These are phyloP conservation scores for Serripes groenlandicus DNA, from an alignment of 2,888 invertebrate species.

Conservation along the genomic window DNA sequence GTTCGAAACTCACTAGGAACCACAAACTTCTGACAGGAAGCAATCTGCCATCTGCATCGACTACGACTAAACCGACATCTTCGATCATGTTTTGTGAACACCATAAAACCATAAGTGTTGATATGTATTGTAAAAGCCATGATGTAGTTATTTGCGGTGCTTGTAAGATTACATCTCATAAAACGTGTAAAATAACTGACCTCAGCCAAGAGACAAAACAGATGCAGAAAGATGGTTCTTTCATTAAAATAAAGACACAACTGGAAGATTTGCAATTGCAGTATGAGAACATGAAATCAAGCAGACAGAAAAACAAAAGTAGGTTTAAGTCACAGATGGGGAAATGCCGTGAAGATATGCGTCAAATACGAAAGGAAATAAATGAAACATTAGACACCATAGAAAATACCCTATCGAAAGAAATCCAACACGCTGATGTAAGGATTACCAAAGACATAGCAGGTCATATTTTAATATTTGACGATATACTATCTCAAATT, in stretches of 20 bases:
- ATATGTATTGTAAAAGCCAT: not conserved
- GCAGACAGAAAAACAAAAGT: not conserved
- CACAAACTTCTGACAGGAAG: conserved; percentile 1
- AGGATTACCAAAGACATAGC: not conserved
- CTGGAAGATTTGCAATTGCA: not conserved
- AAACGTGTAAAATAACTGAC: not conserved
- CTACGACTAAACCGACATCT: not conserved
- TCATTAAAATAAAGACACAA: not conserved
- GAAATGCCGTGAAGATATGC: not conserved
- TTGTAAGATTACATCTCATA: not conserved
- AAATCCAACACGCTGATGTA: not conserved
- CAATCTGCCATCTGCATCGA: not conserved
- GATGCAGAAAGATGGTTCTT: not conserved
- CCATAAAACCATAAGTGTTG: not conserved
- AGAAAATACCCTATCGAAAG: not conserved
- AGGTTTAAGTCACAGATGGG: not conserved
- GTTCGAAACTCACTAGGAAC: not conserved
- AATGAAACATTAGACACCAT: not conserved
- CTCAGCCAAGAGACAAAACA: not conserved
- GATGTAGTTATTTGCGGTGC: not conserved
- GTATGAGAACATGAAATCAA: not conserved
- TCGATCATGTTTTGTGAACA: not conserved
- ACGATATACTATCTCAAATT: not conserved
- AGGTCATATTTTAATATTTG: not conserved
- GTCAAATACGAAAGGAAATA: not conserved